A percentile compares a stretch with the other conserved stretches of the same genome.
Evolutionary conservation across 2,888 invertebrate species (phyloP).

Genomic region (Nymphalis polychloros): DNA sequence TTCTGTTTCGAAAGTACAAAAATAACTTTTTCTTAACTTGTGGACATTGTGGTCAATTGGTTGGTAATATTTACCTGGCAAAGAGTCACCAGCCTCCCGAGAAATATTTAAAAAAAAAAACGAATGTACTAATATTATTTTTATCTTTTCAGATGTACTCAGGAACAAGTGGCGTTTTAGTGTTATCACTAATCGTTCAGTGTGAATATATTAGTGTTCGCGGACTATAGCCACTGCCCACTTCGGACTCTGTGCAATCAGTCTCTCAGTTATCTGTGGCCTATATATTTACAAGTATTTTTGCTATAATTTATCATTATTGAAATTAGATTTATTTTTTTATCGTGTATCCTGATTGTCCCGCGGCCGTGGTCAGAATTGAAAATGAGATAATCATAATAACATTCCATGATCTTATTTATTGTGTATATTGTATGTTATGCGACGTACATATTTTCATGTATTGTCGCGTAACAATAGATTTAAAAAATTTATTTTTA

Average conservation of each 20-base stretch:
- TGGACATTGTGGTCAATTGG: too few species aligned
- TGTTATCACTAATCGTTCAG: constrained; percentile 6
- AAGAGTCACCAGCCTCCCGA: too few species aligned
- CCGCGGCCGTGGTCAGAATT: constrained; percentile 53
- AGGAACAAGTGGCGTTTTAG: neutral
- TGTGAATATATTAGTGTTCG: constrained; percentile 20
- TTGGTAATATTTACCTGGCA: too few species aligned
- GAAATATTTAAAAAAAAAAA: too few species aligned
- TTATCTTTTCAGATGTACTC: constrained; percentile 4
- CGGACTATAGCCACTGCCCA: constrained; percentile 29
- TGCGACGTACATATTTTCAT: constrained; percentile 78
- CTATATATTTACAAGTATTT: constrained; percentile 73
- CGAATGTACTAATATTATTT: neutral
- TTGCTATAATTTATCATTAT: constrained; percentile 77
- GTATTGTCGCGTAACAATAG: constrained; percentile 66
- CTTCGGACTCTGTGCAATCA: constrained; percentile 37
- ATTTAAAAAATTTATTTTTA: constrained; percentile 51
- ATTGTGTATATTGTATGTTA: constrained; percentile 78
- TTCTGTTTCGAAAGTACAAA: too few species aligned
- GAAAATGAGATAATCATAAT: constrained; percentile 67
- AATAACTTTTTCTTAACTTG: too few species aligned
- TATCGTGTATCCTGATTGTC: constrained; percentile 53
- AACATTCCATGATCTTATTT: constrained; percentile 82
- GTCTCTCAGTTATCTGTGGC: constrained; percentile 43
- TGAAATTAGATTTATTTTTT: constrained; percentile 72